These are phyloP conservation scores for Beaufortia kweichowensis DNA, from an alignment of 2,113 vertebrate species.

Conservation along the genomic window DNA sequence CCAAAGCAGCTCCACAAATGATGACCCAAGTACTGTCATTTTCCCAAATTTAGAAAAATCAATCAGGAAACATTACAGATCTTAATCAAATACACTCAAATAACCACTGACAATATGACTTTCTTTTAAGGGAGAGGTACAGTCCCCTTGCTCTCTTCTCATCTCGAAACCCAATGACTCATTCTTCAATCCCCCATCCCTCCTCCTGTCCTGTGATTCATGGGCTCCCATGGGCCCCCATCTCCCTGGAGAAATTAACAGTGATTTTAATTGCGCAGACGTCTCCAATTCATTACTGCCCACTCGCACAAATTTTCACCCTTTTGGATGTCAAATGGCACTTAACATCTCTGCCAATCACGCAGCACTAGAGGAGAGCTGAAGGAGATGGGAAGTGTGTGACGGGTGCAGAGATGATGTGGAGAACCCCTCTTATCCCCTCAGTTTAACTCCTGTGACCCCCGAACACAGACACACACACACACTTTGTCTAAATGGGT, in stretches of 20 bases:
- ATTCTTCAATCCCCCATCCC: slow-evolving; percentile 48
- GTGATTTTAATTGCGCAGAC: slow-evolving; percentile 80
- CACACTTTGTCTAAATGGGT: background rate
- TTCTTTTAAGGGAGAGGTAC: slow-evolving; percentile 11
- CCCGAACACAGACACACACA: slow-evolving; percentile 29
- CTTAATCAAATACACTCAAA: slow-evolving; percentile 46
- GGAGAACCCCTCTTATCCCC: slow-evolving; percentile 35
- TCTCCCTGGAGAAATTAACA: slow-evolving; percentile 83
- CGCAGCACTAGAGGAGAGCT: slow-evolving; percentile 72
- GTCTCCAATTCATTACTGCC: slow-evolving; percentile 80
- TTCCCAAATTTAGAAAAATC: slow-evolving; percentile 22
- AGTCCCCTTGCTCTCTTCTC: background rate
- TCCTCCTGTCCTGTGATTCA: slow-evolving; percentile 72
- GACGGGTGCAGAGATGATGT: slow-evolving; percentile 36
- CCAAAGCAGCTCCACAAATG: background rate
- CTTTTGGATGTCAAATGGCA: slow-evolving; percentile 80
- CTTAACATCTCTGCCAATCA: slow-evolving; percentile 84
- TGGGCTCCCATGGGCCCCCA: slow-evolving; percentile 57
- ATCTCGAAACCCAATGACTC: slow-evolving; percentile 51
- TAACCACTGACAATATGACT: slow-evolving; percentile 8
- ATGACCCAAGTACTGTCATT: slow-evolving; percentile 33
- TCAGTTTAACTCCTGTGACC: slow-evolving; percentile 22
- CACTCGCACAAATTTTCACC: slow-evolving; percentile 70
- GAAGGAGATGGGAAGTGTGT: slow-evolving; percentile 62
- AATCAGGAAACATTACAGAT: slow-evolving; percentile 17